These are phyloP conservation scores for Drosophila anomelani DNA, from an alignment of 2,888 invertebrate species.

Conservation along the genomic window DNA sequence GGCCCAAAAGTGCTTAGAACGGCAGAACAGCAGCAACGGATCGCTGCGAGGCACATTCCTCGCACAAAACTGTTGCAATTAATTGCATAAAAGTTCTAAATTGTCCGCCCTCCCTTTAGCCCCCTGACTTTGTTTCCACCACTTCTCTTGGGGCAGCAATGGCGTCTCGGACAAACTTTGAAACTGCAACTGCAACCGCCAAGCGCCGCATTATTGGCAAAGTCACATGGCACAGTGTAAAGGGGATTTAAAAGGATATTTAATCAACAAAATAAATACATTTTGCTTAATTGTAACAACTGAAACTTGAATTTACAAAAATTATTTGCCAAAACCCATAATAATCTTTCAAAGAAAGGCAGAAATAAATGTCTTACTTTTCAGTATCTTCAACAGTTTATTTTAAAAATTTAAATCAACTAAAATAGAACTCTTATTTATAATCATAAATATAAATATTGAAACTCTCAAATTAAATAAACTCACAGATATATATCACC, in stretches of 20 bases:
- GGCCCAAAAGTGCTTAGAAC: slow-evolving; percentile 70
- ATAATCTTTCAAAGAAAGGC: not conserved
- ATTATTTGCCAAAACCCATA: fast-evolving
- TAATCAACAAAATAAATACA: not conserved
- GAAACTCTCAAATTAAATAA: not conserved
- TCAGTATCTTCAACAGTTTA: not conserved
- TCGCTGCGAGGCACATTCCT: slow-evolving; percentile 61
- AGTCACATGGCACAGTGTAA: slow-evolving; percentile 34
- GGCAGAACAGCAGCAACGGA: slow-evolving; percentile 54
- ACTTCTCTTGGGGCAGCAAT: slow-evolving; percentile 30
- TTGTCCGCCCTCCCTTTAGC: slow-evolving; percentile 49
- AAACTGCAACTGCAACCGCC: slow-evolving; percentile 39
- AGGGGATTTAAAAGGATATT: not conserved
- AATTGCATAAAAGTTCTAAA: slow-evolving; percentile 79
- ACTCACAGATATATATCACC: not conserved
- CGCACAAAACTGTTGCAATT: slow-evolving; percentile 75
- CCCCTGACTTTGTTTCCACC: slow-evolving; percentile 7
- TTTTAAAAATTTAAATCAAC: too few relatives aligned
- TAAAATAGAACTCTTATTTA: not conserved
- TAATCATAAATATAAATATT: not conserved
- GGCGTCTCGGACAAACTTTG: slow-evolving; percentile 63
- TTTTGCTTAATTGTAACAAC: not conserved
- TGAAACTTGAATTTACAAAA: not conserved
- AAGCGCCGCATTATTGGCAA: slow-evolving; percentile 56
- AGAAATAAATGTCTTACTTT: not conserved